phyloP scores from a whole-genome alignment of 2,888 invertebrate species.

The Drosophila stalkeri region DNA sequence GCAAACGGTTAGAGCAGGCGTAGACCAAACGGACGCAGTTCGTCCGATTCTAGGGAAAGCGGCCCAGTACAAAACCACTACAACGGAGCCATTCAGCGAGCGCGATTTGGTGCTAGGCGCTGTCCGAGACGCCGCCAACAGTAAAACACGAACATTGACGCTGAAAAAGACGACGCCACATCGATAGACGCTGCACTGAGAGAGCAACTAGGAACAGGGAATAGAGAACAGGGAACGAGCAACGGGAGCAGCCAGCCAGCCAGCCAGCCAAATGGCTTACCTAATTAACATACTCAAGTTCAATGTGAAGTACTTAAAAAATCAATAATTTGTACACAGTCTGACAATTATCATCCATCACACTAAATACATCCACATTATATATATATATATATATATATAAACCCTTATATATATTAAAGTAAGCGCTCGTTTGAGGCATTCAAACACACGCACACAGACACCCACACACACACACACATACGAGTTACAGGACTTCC shows the following conservation, averaged over 20 bases:
- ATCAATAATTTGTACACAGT: conserved; percentile 75
- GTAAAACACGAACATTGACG: conserved; percentile 70
- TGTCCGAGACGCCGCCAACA: conserved; percentile 80
- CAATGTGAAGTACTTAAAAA: conserved; percentile 84
- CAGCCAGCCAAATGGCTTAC: conserved; percentile 78
- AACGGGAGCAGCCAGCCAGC: conserved; percentile 5
- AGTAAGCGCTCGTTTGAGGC: conserved; percentile 1
- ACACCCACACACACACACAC: background rate
- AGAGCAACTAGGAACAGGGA: background rate
- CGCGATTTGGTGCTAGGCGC: conserved; percentile 79
- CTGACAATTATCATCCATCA: conserved; percentile 17
- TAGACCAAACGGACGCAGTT: conserved; percentile 31
- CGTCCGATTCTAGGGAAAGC: conserved; percentile 53
- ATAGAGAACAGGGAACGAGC: background rate
- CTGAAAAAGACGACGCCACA: conserved; percentile 84
- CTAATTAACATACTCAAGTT: conserved; percentile 84
- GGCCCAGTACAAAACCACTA: conserved; percentile 82
- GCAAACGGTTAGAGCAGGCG: background rate
- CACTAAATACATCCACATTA: background rate
- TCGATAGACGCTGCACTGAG: conserved; percentile 77
- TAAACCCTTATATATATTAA: conserved; percentile 4
- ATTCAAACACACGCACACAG: background rate
- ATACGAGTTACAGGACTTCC: conserved; percentile 9
- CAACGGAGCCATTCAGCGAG: conserved; percentile 85
- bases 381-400: background rate